Evolutionary conservation across 2,888 invertebrate species (phyloP), one percentile per base, ranked within the genome.

Genomic region (Sphaerophoria taeniata): DNA sequence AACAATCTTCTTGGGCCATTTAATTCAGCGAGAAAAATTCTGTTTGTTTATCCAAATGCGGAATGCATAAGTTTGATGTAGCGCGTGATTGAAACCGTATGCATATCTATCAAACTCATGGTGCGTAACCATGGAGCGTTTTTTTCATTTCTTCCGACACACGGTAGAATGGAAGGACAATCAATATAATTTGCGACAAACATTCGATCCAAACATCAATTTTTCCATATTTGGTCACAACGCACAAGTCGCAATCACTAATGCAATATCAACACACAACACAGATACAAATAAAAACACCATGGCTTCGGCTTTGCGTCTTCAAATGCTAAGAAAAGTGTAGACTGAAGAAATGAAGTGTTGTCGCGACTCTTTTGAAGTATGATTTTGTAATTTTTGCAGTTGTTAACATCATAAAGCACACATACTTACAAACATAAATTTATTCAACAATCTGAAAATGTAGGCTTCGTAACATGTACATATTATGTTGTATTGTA

Each of bases 11-110:
- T 60, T 6, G 33, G 75, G 69, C 58, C 79, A 80, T 71, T 72
- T 60, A 76, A 81, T 76, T 76, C 76, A 85, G 76, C 72, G 81
- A 85, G 73, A 80, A 81, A 85, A 85, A 72, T 76, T 81, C 69
- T 85, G 63, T 81, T 72, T 69, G 76, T 69, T 81, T 81, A 76
- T 63, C 72, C 67, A 85, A 85, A 85, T 81, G 72, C 81, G 55
- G 69, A 84, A 72, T 56, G 49, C 36, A 72, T 65, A 61, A 65
- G 67, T 61, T 72, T 31, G 49, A 72, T 72, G 72, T 61, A 45
- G 76, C 60, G 16, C 47, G 11, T 65, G 58, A 58, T 51, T 78
- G 78, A 63, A 31, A 65, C 45, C 43, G 58, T 76, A 61, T 60
- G 63, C 49, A 78, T 73, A 70, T 83, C 78, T 69, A 73, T 49